Evolutionary conservation across 2,888 invertebrate genomes (phyloP).

Genomic region (Gortyna flavago): DNA sequence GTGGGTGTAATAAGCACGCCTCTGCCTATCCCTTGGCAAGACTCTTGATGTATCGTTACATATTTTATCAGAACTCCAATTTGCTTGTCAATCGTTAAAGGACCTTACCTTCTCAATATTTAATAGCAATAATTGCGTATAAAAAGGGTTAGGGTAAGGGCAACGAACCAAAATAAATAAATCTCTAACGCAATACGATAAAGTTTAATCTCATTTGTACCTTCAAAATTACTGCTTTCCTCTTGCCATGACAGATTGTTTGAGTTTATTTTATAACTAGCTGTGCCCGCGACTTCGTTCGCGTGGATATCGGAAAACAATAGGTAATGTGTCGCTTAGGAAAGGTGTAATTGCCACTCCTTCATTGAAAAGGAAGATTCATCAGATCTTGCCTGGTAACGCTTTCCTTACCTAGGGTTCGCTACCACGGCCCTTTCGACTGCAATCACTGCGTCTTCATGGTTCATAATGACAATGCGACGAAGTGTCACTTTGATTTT

Average conservation of each 20-base stretch:
- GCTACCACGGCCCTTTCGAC: no score
- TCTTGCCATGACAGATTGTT: conserved; percentile 49
- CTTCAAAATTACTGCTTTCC: conserved; percentile 27
- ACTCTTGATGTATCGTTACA: background rate
- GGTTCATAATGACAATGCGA: no score
- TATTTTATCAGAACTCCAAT: conserved; percentile 13
- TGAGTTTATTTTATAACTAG: conserved; percentile 38
- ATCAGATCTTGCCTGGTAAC: no score
- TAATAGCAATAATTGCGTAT: conserved; percentile 9
- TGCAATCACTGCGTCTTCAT: no score
- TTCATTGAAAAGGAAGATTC: no score
- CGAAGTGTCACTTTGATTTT: no score
- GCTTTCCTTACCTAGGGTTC: no score
- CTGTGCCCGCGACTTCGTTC: no score
- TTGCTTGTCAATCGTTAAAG: background rate
- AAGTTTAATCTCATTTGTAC: conserved; percentile 29
- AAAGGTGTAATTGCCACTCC: no score
- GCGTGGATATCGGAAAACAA: no score
- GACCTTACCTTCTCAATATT: conserved; percentile 25
- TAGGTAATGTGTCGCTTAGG: no score
- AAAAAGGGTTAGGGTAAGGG: background rate
- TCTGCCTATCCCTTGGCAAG: background rate
- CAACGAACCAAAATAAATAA: background rate
- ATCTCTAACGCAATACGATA: conserved; percentile 13
- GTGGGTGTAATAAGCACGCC: background rate